Percentiles rank a stretch among this genome's conserved stretches.
phyloP scores from a whole-genome alignment of 2,888 invertebrate species.

The Lamellibrachia columna region DNA sequence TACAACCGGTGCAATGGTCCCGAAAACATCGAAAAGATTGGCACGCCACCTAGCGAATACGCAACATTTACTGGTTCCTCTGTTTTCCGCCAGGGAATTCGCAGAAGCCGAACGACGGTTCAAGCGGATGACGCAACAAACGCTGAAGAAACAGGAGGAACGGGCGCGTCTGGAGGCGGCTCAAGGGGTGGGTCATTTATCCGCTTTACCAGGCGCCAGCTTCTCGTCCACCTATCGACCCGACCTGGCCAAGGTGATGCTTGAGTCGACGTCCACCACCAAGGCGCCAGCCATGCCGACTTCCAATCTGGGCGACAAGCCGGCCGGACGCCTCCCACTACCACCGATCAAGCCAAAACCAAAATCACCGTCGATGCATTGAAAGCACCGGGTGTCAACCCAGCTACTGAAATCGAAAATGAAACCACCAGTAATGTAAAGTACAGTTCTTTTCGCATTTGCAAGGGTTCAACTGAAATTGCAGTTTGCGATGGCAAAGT shows the following conservation, averaged over 20 bases:
- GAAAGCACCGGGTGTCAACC: background rate
- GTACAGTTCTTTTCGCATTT: background rate
- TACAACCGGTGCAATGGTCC: too few species aligned
- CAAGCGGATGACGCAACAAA: constrained; percentile 17
- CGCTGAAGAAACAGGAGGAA: background rate
- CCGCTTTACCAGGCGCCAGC: background rate
- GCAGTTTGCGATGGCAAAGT: background rate
- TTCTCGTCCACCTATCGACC: background rate
- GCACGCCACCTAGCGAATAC: background rate
- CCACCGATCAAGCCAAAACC: background rate
- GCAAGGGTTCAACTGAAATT: background rate
- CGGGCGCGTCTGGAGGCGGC: background rate
- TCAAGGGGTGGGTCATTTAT: background rate
- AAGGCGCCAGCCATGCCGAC: background rate
- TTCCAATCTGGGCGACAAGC: background rate
- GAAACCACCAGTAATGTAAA: background rate
- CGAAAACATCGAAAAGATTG: background rate
- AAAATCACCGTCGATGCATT: background rate
- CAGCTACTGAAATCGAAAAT: background rate
- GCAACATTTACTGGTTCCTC: background rate
- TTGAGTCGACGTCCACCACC: background rate
- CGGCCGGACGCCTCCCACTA: background rate
- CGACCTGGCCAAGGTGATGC: background rate
- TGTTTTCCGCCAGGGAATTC: constrained; percentile 17
- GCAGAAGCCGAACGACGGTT: constrained; percentile 21